phyloP scores from a whole-genome alignment of 2,888 invertebrate genomes.

The Listrodromus nycthemerus region DNA sequence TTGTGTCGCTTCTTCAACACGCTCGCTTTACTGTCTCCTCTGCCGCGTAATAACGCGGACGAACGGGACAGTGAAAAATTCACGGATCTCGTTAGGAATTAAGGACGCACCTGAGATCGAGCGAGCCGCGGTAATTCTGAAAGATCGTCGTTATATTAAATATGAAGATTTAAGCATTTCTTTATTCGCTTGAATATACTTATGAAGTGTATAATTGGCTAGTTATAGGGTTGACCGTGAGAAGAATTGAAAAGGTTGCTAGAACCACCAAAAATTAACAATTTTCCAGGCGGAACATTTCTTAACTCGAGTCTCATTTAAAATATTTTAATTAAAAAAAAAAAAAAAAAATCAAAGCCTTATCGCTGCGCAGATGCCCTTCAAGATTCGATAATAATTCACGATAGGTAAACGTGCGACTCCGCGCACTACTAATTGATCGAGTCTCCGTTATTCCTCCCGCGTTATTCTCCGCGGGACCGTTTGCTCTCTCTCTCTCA shows the following conservation, averaged over 20 bases:
- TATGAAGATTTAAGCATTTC: too few species aligned
- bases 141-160: too few species aligned
- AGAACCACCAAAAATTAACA: background rate
- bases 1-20: slow-evolving; percentile 46
- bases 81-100: too few species aligned
- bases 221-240: too few species aligned
- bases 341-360: background rate
- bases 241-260: too few species aligned
- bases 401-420: slow-evolving; percentile 31
- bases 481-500: background rate
- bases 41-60: background rate
- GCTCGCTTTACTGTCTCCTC: background rate
- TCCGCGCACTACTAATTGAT: slow-evolving; percentile 50
- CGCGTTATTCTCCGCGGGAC: slow-evolving; percentile 47
- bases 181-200: too few species aligned
- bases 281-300: background rate
- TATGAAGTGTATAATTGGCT: too few species aligned
- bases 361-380: slow-evolving; percentile 3
- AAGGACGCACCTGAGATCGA: too few species aligned
- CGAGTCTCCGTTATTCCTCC: slow-evolving; percentile 51
- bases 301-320: background rate
- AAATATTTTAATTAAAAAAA: background rate
- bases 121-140: too few species aligned
- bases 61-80: too few species aligned
- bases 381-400: slow-evolving; percentile 47